A percentile compares a stretch with the other conserved stretches of the same genome.
phyloP scores from a whole-genome alignment of 2,797 vertebrate species.

The Tragopan temminckii region DNA sequence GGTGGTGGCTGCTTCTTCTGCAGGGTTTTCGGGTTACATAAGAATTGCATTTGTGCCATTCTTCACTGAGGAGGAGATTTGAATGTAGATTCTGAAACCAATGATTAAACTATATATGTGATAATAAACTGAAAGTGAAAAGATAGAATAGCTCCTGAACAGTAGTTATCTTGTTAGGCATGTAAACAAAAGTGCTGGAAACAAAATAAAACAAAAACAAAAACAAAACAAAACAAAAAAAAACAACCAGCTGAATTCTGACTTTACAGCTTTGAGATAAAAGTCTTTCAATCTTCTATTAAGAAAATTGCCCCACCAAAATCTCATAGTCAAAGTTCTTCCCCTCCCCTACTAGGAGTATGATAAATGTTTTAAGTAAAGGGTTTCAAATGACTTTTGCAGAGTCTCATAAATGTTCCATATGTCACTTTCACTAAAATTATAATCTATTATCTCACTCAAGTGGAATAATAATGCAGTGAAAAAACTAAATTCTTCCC shows the following conservation, averaged over 20 bases:
- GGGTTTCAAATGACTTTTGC: conserved; percentile 50
- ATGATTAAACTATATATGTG: not conserved
- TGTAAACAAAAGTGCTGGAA: not conserved
- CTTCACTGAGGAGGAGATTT: not conserved
- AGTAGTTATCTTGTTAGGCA: not conserved
- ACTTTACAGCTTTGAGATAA: not conserved
- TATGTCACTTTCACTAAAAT: conserved; percentile 70
- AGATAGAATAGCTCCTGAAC: not conserved
- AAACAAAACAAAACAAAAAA: too few relatives aligned
- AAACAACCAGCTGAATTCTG: not conserved
- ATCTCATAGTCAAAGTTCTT: conserved; percentile 14
- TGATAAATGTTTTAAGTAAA: conserved; percentile 44
- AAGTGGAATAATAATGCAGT: conserved; percentile 66
- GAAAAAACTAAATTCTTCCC: conserved; percentile 67
- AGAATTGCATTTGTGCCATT: not conserved
- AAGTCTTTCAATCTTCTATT: not conserved
- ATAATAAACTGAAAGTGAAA: not conserved
- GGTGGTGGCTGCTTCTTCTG: not conserved
- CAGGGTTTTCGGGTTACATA: not conserved
- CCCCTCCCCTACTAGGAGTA: not conserved
- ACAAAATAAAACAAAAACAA: not conserved
- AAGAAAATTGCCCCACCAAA: not conserved
- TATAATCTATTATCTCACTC: conserved; percentile 67
- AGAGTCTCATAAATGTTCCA: conserved; percentile 59
- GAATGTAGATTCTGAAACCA: not conserved